phyloP scores from a whole-genome alignment of 2,888 invertebrate genomes.

The Muschampia plurimacula region DNA sequence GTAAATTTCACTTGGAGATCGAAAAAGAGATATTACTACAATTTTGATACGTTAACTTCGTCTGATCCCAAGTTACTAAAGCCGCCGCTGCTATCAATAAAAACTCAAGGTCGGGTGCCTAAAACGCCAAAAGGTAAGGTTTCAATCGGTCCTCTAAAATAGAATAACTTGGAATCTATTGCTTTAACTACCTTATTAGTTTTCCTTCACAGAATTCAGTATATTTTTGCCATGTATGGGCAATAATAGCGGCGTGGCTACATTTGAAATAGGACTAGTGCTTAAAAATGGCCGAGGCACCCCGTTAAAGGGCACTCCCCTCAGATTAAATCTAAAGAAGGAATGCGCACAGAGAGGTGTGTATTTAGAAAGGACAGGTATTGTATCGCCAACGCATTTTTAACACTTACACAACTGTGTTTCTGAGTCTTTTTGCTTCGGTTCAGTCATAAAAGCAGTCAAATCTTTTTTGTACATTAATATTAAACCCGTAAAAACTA shows the following conservation, averaged over 20 bases:
- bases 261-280: slow-evolving; percentile 94
- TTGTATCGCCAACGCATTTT: slow-evolving; percentile 87
- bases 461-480: no score
- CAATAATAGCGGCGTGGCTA: slow-evolving; percentile 94
- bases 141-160: neutral
- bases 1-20: slow-evolving; percentile 97
- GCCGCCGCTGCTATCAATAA: slow-evolving; percentile 95
- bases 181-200: slow-evolving; percentile 1
- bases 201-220: slow-evolving; percentile 90
- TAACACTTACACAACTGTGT: slow-evolving; percentile 79
- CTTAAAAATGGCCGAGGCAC: slow-evolving; percentile 92
- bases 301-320: slow-evolving; percentile 94
- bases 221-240: slow-evolving; percentile 94
- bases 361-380: slow-evolving; percentile 88
- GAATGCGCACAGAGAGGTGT: slow-evolving; percentile 97
- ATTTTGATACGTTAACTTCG: slow-evolving; percentile 94
- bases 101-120: slow-evolving; percentile 94
- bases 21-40: slow-evolving; percentile 93
- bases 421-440: slow-evolving; percentile 56
- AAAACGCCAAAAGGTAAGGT: slow-evolving; percentile 92
- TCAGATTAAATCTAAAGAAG: slow-evolving; percentile 94
- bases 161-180: neutral
- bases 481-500: no score
- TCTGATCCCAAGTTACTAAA: slow-evolving; percentile 93
- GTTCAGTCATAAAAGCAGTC: neutral